Conservation (phyloP, 2,888 invertebrate genomes). For the Corbicula japonica region DNA sequence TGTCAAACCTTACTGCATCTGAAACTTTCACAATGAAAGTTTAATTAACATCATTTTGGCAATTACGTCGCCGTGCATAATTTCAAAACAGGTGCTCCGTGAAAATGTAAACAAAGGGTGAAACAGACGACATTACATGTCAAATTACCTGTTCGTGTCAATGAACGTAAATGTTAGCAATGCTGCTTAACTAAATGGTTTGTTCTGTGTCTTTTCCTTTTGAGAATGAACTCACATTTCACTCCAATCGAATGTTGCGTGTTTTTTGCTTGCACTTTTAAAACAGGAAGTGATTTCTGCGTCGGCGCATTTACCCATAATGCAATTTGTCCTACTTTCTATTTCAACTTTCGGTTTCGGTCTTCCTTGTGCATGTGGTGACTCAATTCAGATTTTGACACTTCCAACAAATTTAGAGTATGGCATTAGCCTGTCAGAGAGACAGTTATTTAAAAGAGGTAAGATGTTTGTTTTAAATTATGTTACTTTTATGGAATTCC, state of each 20-base stretch:
- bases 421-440: constrained; percentile 83
- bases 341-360: constrained; percentile 37
- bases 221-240: too few species aligned
- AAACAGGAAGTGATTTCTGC: constrained; percentile 39
- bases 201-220: too few species aligned
- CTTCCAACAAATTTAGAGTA: constrained; percentile 5
- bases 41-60: too few species aligned
- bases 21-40: too few species aligned
- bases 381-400: too few species aligned
- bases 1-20: too few species aligned
- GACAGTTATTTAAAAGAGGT: constrained; percentile 84
- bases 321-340: constrained; percentile 51
- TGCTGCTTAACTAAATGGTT: too few species aligned
- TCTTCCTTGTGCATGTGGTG: too few species aligned
- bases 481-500: constrained; percentile 21
- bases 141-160: too few species aligned
- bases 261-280: constrained; percentile 28
- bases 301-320: constrained; percentile 57
- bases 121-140: too few species aligned
- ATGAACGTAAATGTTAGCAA: too few species aligned
- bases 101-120: constrained; percentile 56
- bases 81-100: constrained; percentile 63
- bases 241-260: constrained; percentile 26
- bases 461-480: constrained; percentile 34
- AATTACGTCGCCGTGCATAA: constrained; percentile 64